Base-by-base conservation (phyloP, 2,113 vertebrate species). In the Lucifuga dentata region DNA sequence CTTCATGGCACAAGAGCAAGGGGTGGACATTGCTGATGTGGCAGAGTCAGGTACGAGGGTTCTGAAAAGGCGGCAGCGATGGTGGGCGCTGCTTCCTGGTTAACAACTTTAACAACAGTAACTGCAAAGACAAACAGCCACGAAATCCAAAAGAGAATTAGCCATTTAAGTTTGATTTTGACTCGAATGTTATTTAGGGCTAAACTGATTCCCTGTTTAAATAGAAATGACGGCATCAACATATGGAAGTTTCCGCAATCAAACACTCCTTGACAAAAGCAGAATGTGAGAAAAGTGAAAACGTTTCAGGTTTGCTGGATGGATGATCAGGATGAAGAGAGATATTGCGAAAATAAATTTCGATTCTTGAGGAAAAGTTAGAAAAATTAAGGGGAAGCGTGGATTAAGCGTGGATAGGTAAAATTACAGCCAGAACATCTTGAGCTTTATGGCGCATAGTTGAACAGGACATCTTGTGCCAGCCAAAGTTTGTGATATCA, bases 1-100 rank as follows among this genome's bases (percentile, higher is more conserved):
- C 95, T 99, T 99, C 96, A 99, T 99, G 98, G 98, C 98, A 95
- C 97, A 99, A 96, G 97, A 99, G 87, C 98, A 99, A 98, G 97
- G 97, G 95, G 97, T 99, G 96, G 94, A 99, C 96, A 99, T 99
- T 96, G 97, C 97, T 83, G 96, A 98, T 95, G 98, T 99, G 94
- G 98, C 98, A 95, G 97, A 99, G 96, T 99, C 98, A 99, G 98
- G 98, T 99, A 98, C 92, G 96, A 95, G 95, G 92, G 91, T 95
- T 51, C 64, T 80, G 73, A 90, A 81, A 94, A 87, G 92, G 68
- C 91, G 90, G 95, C 95, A 96, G 95, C 93, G 94, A 94, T 96
- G 96, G 97, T 96, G 95, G 96, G 95, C 94, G 91, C 95, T 97
- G 96, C 94, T 94, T 92, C 95, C 88, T 86, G 79, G 79, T 95